A percentile compares a stretch with the other conserved stretches of the same genome.
These are phyloP conservation scores for Andrena haemorrhoa DNA, from an alignment of 2,888 invertebrate genomes.

Conservation along the genomic window DNA sequence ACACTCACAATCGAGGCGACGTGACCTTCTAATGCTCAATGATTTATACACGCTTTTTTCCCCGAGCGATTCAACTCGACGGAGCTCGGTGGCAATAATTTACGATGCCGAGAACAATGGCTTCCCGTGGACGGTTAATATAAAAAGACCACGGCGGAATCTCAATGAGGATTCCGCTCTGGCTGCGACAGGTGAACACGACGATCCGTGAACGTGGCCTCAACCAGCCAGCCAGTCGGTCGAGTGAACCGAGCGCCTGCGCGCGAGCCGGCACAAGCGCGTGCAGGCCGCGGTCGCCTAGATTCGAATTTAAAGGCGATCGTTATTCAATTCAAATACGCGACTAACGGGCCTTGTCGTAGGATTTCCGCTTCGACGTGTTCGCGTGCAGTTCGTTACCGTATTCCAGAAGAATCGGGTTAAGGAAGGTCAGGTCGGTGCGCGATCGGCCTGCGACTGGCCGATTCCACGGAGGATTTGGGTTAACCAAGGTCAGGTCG, in stretches of 20 bases:
- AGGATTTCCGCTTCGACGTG: conserved; percentile 70
- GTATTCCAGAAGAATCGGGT: conserved; percentile 68
- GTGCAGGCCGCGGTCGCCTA: conserved; percentile 62
- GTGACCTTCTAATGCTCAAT: conserved; percentile 46
- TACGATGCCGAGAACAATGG: conserved; percentile 67
- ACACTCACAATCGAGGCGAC: conserved; percentile 22
- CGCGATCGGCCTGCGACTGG: conserved; percentile 55
- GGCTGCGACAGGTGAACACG: conserved; percentile 69
- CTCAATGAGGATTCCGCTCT: conserved; percentile 65
- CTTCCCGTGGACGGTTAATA: conserved; percentile 35
- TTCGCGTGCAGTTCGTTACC: conserved; percentile 61
- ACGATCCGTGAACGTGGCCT: conserved; percentile 41
- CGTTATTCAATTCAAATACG: conserved; percentile 77
- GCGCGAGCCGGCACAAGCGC: conserved; percentile 10
- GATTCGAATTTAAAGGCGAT: conserved; percentile 74
- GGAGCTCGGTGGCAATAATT: conserved; percentile 57
- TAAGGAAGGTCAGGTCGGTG: conserved; percentile 71
- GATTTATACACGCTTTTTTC: conserved; percentile 58
- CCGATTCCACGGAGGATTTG: conserved; percentile 54
- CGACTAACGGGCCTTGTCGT: conserved; percentile 68
- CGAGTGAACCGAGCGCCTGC: conserved; percentile 4
- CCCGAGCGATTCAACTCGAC: conserved; percentile 40
- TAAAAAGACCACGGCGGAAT: conserved; percentile 64
- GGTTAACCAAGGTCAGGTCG: conserved; percentile 64
- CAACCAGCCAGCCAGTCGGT: conserved; percentile 3